A percentile compares a stretch with the other conserved stretches of the same genome.
Evolutionary conservation across 2,113 vertebrate species (phyloP).

Genomic region (Corynorhinus townsendii): DNA sequence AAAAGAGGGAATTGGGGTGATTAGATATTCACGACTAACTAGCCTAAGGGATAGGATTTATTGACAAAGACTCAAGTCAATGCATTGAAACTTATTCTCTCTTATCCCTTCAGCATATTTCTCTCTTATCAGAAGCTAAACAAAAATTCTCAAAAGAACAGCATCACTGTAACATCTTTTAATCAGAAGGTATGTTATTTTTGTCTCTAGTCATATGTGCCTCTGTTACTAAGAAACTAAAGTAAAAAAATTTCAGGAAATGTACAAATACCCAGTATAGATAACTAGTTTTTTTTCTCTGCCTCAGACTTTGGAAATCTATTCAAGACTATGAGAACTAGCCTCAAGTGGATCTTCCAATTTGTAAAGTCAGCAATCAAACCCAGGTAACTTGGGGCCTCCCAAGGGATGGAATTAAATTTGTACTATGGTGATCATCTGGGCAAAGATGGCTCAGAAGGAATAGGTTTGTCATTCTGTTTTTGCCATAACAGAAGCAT

Average conservation of each 20-base stretch:
- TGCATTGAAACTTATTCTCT: background rate
- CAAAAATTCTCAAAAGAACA: background rate
- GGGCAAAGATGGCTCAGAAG: background rate
- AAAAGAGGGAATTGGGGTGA: conserved; percentile 23
- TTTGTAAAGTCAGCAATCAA: background rate
- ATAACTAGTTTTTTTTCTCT: background rate
- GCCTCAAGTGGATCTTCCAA: background rate
- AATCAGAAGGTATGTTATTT: conserved; percentile 24
- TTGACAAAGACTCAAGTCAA: background rate
- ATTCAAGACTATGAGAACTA: background rate
- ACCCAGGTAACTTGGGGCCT: background rate
- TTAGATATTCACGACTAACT: conserved; percentile 32
- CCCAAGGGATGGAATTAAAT: background rate
- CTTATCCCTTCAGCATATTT: background rate
- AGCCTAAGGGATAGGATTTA: conserved; percentile 18
- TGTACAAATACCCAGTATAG: background rate
- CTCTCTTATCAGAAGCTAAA: background rate
- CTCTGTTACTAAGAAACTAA: background rate
- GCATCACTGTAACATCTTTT: background rate
- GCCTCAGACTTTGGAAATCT: background rate
- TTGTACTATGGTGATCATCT: background rate
- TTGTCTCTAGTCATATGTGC: background rate
- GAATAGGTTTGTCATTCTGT: background rate
- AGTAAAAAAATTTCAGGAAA: background rate
- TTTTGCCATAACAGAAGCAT: background rate